These are phyloP conservation scores for Drosophila bipectinata DNA, from an alignment of 1,140 invertebrate species.

Conservation along the genomic window DNA sequence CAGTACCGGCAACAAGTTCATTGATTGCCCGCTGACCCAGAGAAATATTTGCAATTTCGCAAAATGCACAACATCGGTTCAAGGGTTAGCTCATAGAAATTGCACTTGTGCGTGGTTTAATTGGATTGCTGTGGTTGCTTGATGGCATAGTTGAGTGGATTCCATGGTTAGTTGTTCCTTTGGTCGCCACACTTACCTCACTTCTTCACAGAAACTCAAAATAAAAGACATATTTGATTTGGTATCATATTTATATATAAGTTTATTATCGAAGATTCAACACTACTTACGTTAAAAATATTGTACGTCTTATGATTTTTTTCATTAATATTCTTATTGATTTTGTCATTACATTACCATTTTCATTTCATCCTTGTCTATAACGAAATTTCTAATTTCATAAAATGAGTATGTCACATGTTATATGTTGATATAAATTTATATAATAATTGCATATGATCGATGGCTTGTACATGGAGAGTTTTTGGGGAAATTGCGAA, in stretches of 20 bases:
- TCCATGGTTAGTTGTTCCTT: not conserved
- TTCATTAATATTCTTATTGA: constrained; percentile 54
- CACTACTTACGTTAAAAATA: constrained; percentile 80
- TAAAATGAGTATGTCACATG: constrained; percentile 62
- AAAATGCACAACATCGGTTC: constrained; percentile 22
- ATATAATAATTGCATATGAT: constrained; percentile 78
- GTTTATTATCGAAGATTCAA: constrained; percentile 78
- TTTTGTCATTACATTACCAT: constrained; percentile 33
- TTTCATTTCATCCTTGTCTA: constrained; percentile 29
- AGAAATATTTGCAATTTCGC: constrained; percentile 26
- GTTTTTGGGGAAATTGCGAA: constrained; percentile 52
- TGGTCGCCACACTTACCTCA: not conserved
- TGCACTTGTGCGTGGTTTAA: constrained; percentile 31
- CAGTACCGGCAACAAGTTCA: constrained; percentile 55
- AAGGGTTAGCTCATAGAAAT: constrained; percentile 16
- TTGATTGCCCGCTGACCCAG: constrained; percentile 35
- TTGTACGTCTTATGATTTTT: constrained; percentile 74
- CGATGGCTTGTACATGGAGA: constrained; percentile 68
- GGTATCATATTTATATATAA: constrained; percentile 40
- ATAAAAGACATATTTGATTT: not conserved
- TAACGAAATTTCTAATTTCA: constrained; percentile 74
- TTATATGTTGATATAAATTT: constrained; percentile 62
- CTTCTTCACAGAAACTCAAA: not conserved
- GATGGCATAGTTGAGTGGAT: not conserved
- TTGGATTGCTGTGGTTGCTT: constrained; percentile 25